These are phyloP conservation scores for Plectus sambesii DNA, from an alignment of 1,140 invertebrate species.

Conservation along the genomic window DNA sequence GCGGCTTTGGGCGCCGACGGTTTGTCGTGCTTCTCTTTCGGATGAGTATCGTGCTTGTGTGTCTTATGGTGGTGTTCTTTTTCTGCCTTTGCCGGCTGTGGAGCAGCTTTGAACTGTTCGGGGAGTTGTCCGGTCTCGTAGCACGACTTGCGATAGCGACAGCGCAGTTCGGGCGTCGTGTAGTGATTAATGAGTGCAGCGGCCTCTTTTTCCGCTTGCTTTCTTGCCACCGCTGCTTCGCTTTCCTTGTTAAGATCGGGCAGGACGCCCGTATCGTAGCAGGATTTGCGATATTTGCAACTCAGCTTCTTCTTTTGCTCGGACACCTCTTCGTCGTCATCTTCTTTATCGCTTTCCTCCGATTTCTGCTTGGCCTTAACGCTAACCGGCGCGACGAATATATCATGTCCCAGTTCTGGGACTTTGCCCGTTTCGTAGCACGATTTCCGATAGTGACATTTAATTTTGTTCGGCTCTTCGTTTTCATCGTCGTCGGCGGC, in stretches of 20 bases:
- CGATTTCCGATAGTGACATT: slow-evolving; percentile 15
- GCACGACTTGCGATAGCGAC: slow-evolving; percentile 30
- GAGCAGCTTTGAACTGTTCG: too few relatives aligned
- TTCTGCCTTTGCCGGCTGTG: too few relatives aligned
- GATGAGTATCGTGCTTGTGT: too few relatives aligned
- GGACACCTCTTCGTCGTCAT: slow-evolving; percentile 20
- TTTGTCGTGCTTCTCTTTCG: too few relatives aligned
- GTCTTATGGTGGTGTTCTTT: too few relatives aligned
- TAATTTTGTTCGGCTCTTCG: not conserved
- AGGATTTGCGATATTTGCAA: slow-evolving; percentile 28
- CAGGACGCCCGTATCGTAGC: slow-evolving; percentile 29
- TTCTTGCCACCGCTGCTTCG: too few relatives aligned
- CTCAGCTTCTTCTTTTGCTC: slow-evolving; percentile 22
- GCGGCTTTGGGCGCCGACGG: too few relatives aligned
- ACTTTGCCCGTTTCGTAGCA: slow-evolving; percentile 16
- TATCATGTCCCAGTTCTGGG: slow-evolving; percentile 3
- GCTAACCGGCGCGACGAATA: not conserved
- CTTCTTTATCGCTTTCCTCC: slow-evolving; percentile 3
- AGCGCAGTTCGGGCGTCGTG: slow-evolving; percentile 19
- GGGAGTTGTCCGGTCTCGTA: slow-evolving; percentile 24
- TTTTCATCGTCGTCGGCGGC: too few relatives aligned
- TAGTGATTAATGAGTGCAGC: too few relatives aligned
- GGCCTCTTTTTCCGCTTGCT: too few relatives aligned
- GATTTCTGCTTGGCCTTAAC: not conserved
- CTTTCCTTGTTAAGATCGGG: slow-evolving; percentile 19